Evolutionary conservation across 2,113 vertebrate genomes (phyloP), one percentile per base, ranked within the genome.

Genomic region (Trichomycterus rosablanca): DNA sequence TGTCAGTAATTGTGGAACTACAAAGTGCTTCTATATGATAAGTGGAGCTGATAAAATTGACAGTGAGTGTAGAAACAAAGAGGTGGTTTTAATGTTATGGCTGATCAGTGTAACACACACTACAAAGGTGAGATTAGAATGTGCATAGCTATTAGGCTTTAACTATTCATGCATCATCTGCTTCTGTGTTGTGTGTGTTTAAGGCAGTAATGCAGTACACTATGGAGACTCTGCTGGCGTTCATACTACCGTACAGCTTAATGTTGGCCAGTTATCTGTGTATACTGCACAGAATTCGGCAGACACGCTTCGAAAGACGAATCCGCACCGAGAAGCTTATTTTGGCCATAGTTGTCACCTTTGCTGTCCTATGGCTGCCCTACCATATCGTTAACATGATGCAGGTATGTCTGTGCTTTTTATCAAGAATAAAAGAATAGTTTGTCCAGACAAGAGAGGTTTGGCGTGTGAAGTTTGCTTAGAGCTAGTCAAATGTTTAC

Each of bases 311-410:
- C 62, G 74, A 67, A 2, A 74, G 86, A 0, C 75, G 83, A 26
- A 68, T 86, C 7, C 82, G 88, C 4, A 90, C 87, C 0, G 89
- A 90, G 61, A 89, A 90, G 6, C 83, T 95, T 23, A 92, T 94
- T 62, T 73, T 88, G 43, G 81, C 85, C 73, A 91, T 95, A 3
- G 86, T 95, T 57, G 46, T 91, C 58, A 87, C 86, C 37, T 95
- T 95, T 48, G 89, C 86, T 24, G 16, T 90, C 54, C 84, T 93
- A 45, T 95, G 93, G 93, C 53, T 89, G n/a, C 93, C 93, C 1
- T 94, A 95, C 78, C 91, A 95, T 39, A 0, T 82, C 0, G 70
- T 93, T 74, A 93, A 93, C 72, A 57, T 90, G 39, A 63, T 92
- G 60, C 90, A 95, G 71, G 91, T 87, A 26, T 39, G 73, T 58